Conservation (phyloP, 2,113 vertebrate species). For the Bostrychus sinensis region DNA sequence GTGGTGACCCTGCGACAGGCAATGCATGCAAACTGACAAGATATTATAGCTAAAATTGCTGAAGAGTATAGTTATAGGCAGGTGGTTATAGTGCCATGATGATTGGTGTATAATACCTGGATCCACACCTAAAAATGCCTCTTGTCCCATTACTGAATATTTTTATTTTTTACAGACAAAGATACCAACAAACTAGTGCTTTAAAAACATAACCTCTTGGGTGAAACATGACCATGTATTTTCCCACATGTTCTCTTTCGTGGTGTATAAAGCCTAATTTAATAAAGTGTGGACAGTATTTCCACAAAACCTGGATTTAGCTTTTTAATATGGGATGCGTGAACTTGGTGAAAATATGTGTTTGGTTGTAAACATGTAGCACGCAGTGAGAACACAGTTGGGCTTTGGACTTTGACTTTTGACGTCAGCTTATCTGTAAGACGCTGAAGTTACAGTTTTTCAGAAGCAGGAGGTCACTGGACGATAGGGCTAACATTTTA, state of each 20-base stretch:
- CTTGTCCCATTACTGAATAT: no score
- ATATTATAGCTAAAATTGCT: no score
- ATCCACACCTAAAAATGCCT: no score
- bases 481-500: slow-evolving; percentile 46
- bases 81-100: no score
- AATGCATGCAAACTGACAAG: no score
- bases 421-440: slow-evolving; percentile 13
- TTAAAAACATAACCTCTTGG: no score
- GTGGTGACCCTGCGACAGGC: no score
- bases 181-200: no score
- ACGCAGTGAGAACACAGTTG: not conserved
- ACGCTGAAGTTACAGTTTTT: slow-evolving; percentile 10
- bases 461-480: slow-evolving; percentile 16
- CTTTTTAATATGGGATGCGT: not conserved
- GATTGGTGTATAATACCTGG: no score
- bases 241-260: not conserved
- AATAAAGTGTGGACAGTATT: not conserved
- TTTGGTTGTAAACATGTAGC: not conserved
- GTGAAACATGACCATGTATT: no score
- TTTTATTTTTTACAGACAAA: no score
- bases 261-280: not conserved
- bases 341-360: not conserved
- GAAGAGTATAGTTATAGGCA: no score
- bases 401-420: slow-evolving; percentile 39
- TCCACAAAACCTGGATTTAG: not conserved